Percentiles rank a stretch among this genome's conserved stretches.
Conservation (phyloP, 2,888 invertebrate species). For the Plebejus melissa region DNA sequence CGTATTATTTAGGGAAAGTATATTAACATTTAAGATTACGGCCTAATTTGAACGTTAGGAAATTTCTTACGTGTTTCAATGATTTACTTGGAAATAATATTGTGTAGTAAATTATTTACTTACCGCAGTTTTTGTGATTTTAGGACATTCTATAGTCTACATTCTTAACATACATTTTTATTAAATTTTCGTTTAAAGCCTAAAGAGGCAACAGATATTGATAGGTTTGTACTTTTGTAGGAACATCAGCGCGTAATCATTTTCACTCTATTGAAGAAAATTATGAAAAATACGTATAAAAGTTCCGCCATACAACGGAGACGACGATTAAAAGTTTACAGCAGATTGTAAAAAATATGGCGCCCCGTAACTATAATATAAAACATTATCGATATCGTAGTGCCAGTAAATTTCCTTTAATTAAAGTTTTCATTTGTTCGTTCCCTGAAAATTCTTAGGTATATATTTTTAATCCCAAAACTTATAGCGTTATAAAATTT, state of each 20-base stretch:
- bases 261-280: background rate
- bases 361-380: slow-evolving; percentile 19
- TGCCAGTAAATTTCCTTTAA: slow-evolving; percentile 1
- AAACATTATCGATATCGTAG: slow-evolving; percentile 22
- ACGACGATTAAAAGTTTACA: slow-evolving; percentile 23
- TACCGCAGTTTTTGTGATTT: too few relatives aligned
- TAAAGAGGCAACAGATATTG: too few relatives aligned
- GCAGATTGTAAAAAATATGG: slow-evolving; percentile 24
- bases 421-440: slow-evolving; percentile 1
- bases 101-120: too few relatives aligned
- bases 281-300: background rate
- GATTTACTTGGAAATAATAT: too few relatives aligned
- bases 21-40: slow-evolving; percentile 16
- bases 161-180: too few relatives aligned
- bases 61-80: background rate
- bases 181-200: too few relatives aligned
- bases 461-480: background rate
- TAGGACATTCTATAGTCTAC: too few relatives aligned
- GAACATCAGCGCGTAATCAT: background rate
- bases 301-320: slow-evolving; percentile 7
- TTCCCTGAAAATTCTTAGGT: background rate
- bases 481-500: background rate
- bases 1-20: slow-evolving; percentile 14
- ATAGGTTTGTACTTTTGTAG: background rate
- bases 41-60: background rate